A percentile compares a stretch with the other conserved stretches of the same genome.
Conservation (phyloP, 64 coral and sea anemone species). For the Anthopleura sola region DNA sequence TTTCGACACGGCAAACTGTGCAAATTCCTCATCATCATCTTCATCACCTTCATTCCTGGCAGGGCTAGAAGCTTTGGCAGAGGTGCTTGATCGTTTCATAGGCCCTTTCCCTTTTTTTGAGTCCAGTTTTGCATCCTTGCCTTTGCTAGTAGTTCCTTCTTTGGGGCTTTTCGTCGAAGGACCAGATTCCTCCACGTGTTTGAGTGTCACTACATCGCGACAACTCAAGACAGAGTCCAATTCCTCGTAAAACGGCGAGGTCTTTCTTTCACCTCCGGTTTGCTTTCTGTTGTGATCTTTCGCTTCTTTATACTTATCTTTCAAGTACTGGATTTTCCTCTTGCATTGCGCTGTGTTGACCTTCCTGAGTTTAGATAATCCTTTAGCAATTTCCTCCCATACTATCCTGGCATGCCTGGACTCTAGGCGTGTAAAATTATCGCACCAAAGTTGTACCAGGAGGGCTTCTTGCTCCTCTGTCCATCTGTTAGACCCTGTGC, state of each 20-base stretch:
- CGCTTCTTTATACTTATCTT: conserved; percentile 37
- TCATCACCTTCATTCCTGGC: not conserved
- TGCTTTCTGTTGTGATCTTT: conserved; percentile 35
- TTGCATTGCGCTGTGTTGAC: conserved; percentile 14
- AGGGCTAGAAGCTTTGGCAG: too few species aligned
- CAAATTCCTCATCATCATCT: not conserved
- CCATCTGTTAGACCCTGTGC: not conserved
- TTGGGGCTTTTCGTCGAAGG: not conserved
- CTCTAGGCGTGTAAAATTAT: conserved; percentile 24
- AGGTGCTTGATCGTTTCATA: not conserved
- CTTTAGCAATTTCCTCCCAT: conserved; percentile 31
- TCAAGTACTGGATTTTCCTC: conserved; percentile 34
- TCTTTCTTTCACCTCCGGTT: conserved; percentile 21
- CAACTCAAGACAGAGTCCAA: conserved; percentile 38
- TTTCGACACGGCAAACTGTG: not conserved
- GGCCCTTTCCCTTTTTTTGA: not conserved
- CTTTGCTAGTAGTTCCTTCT: not conserved
- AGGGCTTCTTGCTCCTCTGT: conserved; percentile 11
- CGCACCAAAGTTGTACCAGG: conserved; percentile 25
- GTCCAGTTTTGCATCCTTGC: not conserved
- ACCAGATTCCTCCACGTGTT: conserved; percentile 8
- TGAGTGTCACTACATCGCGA: conserved; percentile 40
- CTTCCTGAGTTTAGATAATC: not conserved
- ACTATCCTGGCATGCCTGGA: not conserved
- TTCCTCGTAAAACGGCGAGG: conserved; percentile 32